phyloP scores from a whole-genome alignment of 2,888 invertebrate species.

The Drosophila ustulata region DNA sequence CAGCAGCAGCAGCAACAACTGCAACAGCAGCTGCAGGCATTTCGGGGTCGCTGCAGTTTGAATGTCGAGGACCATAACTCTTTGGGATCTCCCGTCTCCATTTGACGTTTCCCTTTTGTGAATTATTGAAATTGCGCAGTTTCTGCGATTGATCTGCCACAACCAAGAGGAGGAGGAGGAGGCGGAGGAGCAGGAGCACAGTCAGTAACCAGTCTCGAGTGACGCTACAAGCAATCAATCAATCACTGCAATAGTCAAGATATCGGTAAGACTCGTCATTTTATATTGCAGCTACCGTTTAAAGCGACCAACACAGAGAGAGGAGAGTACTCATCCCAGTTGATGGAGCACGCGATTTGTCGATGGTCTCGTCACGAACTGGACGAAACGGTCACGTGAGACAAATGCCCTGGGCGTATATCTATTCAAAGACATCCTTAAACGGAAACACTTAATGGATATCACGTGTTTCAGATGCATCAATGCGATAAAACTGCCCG shows the following conservation, averaged over 20 bases:
- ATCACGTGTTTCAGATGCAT: slow-evolving; percentile 23
- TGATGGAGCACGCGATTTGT: slow-evolving; percentile 41
- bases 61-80: slow-evolving; percentile 51
- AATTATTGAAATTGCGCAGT: slow-evolving; percentile 78
- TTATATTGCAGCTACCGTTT: slow-evolving; percentile 46
- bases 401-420: slow-evolving; percentile 32
- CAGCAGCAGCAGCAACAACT: slow-evolving; percentile 12
- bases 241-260: slow-evolving; percentile 68
- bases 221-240: slow-evolving; percentile 69
- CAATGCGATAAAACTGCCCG: slow-evolving; percentile 3
- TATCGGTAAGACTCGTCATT: slow-evolving; percentile 31
- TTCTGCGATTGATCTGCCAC: slow-evolving; percentile 65
- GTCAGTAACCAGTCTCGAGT: slow-evolving; percentile 30
- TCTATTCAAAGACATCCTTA: slow-evolving; percentile 2
- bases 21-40: slow-evolving; percentile 13
- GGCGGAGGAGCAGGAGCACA: background rate
- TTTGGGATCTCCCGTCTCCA: slow-evolving; percentile 46
- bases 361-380: slow-evolving; percentile 44
- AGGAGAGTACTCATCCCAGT: background rate
- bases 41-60: slow-evolving; percentile 54
- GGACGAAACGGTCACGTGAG: slow-evolving; percentile 22
- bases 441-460: slow-evolving; percentile 34
- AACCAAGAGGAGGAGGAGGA: slow-evolving; percentile 3
- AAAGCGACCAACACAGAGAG: slow-evolving; percentile 6
- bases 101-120: slow-evolving; percentile 73